These are phyloP conservation scores for Papilio helenus DNA, from an alignment of 1,140 invertebrate species.

Conservation along the genomic window DNA sequence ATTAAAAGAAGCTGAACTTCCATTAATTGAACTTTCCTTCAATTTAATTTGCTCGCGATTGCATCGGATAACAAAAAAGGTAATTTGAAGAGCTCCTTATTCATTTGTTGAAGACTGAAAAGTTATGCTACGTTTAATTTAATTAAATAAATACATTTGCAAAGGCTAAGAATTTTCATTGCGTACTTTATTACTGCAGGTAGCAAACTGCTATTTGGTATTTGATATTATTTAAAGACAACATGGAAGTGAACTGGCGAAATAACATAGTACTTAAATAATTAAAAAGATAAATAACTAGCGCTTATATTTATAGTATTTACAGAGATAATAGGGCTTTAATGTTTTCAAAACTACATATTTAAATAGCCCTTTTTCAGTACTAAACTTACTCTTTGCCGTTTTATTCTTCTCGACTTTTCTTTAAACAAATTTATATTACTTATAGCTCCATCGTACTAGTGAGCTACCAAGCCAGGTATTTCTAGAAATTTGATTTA, in stretches of 20 bases:
- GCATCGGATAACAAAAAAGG: neutral
- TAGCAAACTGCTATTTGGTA: no score
- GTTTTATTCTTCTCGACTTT: neutral
- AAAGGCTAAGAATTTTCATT: no score
- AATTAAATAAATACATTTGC: neutral
- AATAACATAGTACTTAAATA: neutral
- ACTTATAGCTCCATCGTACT: neutral
- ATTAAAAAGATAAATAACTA: neutral
- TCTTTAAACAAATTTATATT: neutral
- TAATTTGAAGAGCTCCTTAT: neutral
- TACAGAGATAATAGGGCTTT: neutral
- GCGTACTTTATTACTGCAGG: no score
- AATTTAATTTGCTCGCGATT: slow-evolving; percentile 15
- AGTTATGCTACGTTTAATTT: neutral
- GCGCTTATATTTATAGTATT: neutral
- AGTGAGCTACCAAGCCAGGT: neutral
- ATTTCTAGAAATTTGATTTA: neutral
- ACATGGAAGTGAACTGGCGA: no score
- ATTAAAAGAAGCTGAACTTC: slow-evolving; percentile 7
- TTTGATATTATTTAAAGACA: no score
- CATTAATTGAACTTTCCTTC: slow-evolving; percentile 19
- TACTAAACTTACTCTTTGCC: neutral
- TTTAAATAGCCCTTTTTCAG: neutral
- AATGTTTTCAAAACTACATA: neutral
- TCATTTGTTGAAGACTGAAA: neutral